Base-by-base conservation (phyloP, 2,797 vertebrate species). In the Enteromius treurensis region DNA sequence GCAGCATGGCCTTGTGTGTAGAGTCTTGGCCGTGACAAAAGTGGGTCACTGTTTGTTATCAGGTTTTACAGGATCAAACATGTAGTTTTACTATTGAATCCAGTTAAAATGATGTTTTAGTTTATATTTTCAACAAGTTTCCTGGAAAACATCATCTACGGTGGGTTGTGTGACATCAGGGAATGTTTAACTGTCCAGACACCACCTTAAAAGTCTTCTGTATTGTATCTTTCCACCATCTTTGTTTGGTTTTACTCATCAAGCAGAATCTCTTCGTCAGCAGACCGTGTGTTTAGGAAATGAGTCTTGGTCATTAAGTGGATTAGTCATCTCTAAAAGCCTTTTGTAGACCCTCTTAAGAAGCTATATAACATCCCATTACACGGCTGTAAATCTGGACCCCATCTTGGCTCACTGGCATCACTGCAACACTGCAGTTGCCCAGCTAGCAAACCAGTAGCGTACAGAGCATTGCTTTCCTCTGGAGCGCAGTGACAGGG, bases 351-450 rank as follows among this genome's bases (percentile, higher is more conserved):
- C 79, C 78, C 64, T 90, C 89, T 88, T 91, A 91, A 88, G 83
- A 91, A 89, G 87, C 83, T 51, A 85, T 87, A 84, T 88, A 88
- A 90, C 88, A 79, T 88, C 87, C 84, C 62, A 86, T 89, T 87
- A 82, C 79, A 87, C 47, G 53, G 77, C 51, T 62, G 53, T 89
- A 87, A 87, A 83, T 85, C 79, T 70, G 69, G 45, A 75, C 23
- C 32, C 21, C 58, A 65, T 80, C 76, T 77, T 80, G 77, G 53
- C 83, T 70, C 83, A 42, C 47, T 32, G 49, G 29, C 64, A 53
- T 79, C 68, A 32, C 55, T 64, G 80, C 60, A 68, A 60, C 47
- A 42, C 58, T 42, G 47, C 67, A 73, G n/a, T 62, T 64, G n/a
- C 2, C 34, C 42, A 51, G 42, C 42, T 67, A 14, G 17, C 69